Conservation (phyloP, 2,113 vertebrate genomes). For the Paratilapia polleni region DNA sequence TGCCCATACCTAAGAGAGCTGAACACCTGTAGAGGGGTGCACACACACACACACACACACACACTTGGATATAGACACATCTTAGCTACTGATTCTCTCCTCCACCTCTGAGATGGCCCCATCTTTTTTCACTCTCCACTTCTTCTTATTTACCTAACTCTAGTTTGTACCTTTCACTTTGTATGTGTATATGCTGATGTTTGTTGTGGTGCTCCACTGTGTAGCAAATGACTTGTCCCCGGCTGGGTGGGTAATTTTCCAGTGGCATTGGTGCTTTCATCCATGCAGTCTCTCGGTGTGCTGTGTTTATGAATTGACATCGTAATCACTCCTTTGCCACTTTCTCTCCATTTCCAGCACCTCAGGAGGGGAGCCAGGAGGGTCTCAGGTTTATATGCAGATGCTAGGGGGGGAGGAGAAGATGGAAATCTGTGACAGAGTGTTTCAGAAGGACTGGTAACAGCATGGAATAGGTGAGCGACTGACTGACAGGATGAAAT, state of each 20-base stretch:
- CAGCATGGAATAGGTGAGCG: conserved; percentile 27
- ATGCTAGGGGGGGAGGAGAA: too few relatives aligned
- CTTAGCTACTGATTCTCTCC: not conserved
- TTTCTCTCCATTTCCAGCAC: conserved; percentile 51
- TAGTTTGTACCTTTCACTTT: not conserved
- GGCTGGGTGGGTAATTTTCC: conserved; percentile 58
- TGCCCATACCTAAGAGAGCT: conserved; percentile 12
- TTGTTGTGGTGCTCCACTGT: conserved; percentile 38
- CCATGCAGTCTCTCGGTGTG: conserved; percentile 46
- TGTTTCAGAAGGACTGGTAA: conserved; percentile 20
- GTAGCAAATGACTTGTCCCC: conserved; percentile 51
- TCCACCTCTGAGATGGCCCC: conserved; percentile 2
- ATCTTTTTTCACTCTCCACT: conserved; percentile 7
- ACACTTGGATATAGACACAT: not conserved
- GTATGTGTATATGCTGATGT: conserved; percentile 12
- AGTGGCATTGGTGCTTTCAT: conserved; percentile 59
- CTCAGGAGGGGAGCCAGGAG: not conserved
- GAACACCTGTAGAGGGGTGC: conserved; percentile 27
- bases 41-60: not conserved
- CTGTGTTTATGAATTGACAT: conserved; percentile 65
- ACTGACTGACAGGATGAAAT: conserved; percentile 62
- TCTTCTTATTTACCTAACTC: conserved; percentile 14
- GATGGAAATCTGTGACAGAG: conserved; percentile 55
- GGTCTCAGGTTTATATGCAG: conserved; percentile 45
- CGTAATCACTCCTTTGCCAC: conserved; percentile 59